A percentile compares a stretch with the other conserved stretches of the same genome.
These are phyloP conservation scores for Synanthedon myopaeformis DNA, from an alignment of 2,888 invertebrate genomes.

Conservation along the genomic window DNA sequence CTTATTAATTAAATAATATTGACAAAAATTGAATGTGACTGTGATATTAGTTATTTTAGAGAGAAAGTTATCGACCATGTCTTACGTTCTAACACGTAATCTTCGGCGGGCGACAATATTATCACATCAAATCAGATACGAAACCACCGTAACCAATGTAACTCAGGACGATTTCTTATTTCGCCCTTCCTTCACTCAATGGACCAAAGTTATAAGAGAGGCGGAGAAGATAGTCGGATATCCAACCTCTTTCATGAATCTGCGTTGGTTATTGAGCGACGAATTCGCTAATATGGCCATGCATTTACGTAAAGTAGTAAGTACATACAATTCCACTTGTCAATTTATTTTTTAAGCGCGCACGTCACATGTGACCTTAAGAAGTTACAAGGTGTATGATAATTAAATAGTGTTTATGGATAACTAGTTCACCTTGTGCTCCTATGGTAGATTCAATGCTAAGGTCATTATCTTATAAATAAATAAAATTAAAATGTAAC, in stretches of 20 bases:
- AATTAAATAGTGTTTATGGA: too few species aligned
- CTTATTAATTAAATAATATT: neutral
- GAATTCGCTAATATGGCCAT: constrained; percentile 72
- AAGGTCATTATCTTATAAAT: too few species aligned
- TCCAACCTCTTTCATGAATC: constrained; percentile 72
- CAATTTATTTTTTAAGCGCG: too few species aligned
- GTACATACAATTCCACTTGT: constrained; percentile 20
- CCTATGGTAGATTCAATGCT: too few species aligned
- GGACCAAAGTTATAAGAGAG: constrained; percentile 60
- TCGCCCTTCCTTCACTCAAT: constrained; percentile 51
- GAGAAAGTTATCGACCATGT: constrained; percentile 27
- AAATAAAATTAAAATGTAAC: too few species aligned
- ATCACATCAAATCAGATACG: constrained; percentile 42
- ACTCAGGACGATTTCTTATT: constrained; percentile 58
- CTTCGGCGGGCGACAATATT: constrained; percentile 44
- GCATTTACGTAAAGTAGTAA: constrained; percentile 65
- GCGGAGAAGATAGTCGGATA: constrained; percentile 67
- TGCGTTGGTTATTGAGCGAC: constrained; percentile 73
- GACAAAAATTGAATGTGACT: constrained; percentile 23
- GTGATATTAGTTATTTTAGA: constrained; percentile 10
- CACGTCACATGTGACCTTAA: too few species aligned
- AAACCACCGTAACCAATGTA: constrained; percentile 51
- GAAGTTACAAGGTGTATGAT: too few species aligned
- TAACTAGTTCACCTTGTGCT: too few species aligned
- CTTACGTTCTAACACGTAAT: constrained; percentile 49